Conservation (phyloP, 2,888 invertebrate species). For the Andricus curvator region DNA sequence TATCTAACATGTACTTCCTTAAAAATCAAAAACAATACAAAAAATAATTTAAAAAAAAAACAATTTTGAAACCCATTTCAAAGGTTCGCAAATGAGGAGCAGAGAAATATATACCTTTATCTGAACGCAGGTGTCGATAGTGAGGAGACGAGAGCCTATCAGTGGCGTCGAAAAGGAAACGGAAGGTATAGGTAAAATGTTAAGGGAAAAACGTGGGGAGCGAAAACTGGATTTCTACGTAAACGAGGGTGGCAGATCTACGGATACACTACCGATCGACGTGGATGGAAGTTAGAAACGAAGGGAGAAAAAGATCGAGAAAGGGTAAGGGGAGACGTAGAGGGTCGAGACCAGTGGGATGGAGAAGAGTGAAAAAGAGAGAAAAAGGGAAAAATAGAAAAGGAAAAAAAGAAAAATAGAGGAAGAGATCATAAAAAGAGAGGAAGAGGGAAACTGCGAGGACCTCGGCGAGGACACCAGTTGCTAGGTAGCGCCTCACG, state of each 20-base stretch:
- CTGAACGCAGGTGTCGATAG: neutral
- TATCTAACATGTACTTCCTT: no score
- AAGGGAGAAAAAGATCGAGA: constrained; percentile 39
- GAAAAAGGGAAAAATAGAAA: constrained; percentile 38
- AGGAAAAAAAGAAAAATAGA: constrained; percentile 32
- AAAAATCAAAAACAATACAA: neutral
- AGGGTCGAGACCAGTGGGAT: neutral
- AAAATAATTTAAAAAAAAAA: neutral
- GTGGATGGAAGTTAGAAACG: constrained; percentile 49
- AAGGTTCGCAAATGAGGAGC: neutral
- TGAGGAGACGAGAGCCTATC: constrained; percentile 1
- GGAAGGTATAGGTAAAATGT: constrained; percentile 26
- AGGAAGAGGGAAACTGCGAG: constrained; percentile 58
- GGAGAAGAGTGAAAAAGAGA: constrained; percentile 37
- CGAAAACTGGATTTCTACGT: constrained; percentile 46
- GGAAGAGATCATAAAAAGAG: constrained; percentile 41
- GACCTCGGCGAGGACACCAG: constrained; percentile 76
- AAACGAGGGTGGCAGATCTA: constrained; percentile 41
- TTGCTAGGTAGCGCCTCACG: constrained; percentile 76
- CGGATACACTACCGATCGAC: constrained; percentile 49
- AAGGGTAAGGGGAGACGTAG: constrained; percentile 37
- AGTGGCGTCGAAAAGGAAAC: constrained; percentile 8
- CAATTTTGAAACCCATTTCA: neutral
- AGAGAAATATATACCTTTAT: neutral
- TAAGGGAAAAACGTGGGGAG: constrained; percentile 1